Evolutionary conservation across 2,113 vertebrate genomes (phyloP), one percentile per base, ranked within the genome.

Genomic region (Paraplagusia blochii): DNA sequence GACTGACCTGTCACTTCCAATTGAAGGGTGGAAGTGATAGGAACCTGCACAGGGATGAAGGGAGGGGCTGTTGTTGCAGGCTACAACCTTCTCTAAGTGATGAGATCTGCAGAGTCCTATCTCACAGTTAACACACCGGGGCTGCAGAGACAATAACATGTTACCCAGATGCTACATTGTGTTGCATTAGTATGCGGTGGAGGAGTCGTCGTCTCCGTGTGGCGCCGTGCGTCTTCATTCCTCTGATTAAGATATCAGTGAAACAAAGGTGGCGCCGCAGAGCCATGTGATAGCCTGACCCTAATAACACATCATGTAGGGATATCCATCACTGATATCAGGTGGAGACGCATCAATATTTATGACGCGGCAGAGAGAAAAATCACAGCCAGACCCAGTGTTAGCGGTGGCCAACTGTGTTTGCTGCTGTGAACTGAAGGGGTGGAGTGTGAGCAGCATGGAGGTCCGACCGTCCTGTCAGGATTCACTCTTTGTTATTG

Each of bases 1-100:
- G 82, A 88, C 58, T 85, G 85, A 78, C 74, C 77, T 90, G 90
- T 91, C 88, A 85, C 87, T 90, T 89, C 72, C 70, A 82, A 87
- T 88, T 81, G 86, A 64, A 82, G 81, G 49, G 54, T 75, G 68
- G 72, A 72, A 59, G 52, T 78, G 72, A 87, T 74, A 68, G 75
- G 71, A 80, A 80, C 87, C 83, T 69, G 84, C 53, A 66, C 61
- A 3, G 11, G 43, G 53, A 63, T 45, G 44, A 57, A 29, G 12
- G 22, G 33, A 16, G 40, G 61, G 53, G 55, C 19, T 69, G 50
- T 47, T 50, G 72, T 67, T 36, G 69, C 62, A 55, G 58, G 67
- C 62, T 60, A 61, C 77, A 76, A 81, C 75, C 77, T 63, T 69
- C 53, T 63, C 48, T 82, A 82, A 84, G 74, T 77, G 76, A 85